Percentiles rank a stretch among this genome's conserved stretches.
Conservation (phyloP, 2,888 invertebrate species). For the Ectobius pallidus region DNA sequence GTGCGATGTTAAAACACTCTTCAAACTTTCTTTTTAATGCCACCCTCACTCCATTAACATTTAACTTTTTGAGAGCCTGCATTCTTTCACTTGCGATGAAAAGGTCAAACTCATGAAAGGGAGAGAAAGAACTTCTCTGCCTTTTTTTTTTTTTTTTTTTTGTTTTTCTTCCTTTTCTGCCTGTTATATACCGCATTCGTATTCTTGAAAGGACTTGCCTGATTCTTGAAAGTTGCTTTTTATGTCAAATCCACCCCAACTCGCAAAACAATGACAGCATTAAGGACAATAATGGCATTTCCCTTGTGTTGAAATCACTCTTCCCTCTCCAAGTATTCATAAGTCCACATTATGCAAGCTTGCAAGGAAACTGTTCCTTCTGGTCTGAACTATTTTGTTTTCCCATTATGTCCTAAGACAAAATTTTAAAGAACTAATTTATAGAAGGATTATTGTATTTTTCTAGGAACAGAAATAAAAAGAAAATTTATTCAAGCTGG, state of each 20-base stretch:
- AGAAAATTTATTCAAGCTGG: background rate
- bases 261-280: slow-evolving; percentile 11
- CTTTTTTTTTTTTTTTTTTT: slow-evolving; percentile 3
- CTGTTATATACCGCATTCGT: slow-evolving; percentile 24
- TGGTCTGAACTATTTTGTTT: background rate
- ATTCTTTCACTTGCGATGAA: slow-evolving; percentile 29
- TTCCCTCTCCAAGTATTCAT: too few relatives aligned
- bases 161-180: slow-evolving; percentile 1
- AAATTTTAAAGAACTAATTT: background rate
- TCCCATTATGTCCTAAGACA: background rate
- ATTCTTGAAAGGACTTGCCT: slow-evolving; percentile 27
- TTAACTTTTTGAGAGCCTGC: slow-evolving; percentile 20
- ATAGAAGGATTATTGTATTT: background rate
- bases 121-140: slow-evolving; percentile 24
- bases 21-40: slow-evolving; percentile 24
- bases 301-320: background rate
- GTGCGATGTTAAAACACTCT: slow-evolving; percentile 15
- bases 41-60: slow-evolving; percentile 21
- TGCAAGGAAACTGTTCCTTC: too few relatives aligned
- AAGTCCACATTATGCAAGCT: too few relatives aligned
- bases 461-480: too few relatives aligned
- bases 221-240: slow-evolving; percentile 22
- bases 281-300: background rate
- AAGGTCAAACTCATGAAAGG: slow-evolving; percentile 28
- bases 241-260: slow-evolving; percentile 1